A percentile compares a stretch with the other conserved stretches of the same genome.
These are phyloP conservation scores for Aulostomus chinensis DNA, from an alignment of 2,797 vertebrate genomes.

Conservation along the genomic window DNA sequence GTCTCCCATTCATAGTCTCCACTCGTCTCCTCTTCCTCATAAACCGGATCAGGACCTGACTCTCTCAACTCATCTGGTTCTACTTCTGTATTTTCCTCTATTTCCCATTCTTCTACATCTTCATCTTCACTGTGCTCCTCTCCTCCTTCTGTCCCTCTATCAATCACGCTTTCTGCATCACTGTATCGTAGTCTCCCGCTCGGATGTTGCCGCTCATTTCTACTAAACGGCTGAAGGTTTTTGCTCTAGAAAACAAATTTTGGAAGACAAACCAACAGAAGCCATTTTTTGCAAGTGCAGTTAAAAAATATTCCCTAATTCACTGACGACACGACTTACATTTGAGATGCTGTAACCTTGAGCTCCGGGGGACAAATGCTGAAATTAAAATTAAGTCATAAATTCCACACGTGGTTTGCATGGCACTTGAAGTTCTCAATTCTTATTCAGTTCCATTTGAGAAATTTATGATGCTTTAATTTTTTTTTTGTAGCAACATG, in stretches of 20 bases:
- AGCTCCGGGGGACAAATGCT: constrained; percentile 74
- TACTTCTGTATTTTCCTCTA: constrained; percentile 10
- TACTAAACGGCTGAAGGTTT: constrained; percentile 21
- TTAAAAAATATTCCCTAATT: too few species aligned
- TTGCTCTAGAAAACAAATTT: constrained; percentile 45
- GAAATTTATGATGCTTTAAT: too few species aligned
- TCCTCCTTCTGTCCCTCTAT: constrained; percentile 8
- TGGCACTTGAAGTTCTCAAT: constrained; percentile 7
- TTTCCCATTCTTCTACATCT: constrained; percentile 20
- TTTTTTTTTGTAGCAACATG: constrained; percentile 11
- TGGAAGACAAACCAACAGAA: constrained; percentile 5
- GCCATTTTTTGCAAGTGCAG: too few species aligned
- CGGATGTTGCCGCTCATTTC: constrained; percentile 17
- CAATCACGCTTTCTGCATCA: constrained; percentile 11
- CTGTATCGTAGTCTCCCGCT: constrained; percentile 18
- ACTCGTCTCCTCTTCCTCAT: constrained; percentile 61
- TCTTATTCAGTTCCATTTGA: constrained; percentile 7
- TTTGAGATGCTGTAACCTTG: constrained; percentile 60
- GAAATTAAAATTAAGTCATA: constrained; percentile 33
- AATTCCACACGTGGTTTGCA: constrained; percentile 6
- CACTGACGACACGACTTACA: constrained; percentile 75
- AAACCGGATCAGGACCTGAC: constrained; percentile 15
- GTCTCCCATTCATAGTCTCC: constrained; percentile 64
- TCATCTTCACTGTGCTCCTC: constrained; percentile 8
- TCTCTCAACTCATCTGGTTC: constrained; percentile 12